Evolutionary conservation across 2,797 vertebrate species (phyloP), one percentile per base, ranked within the genome.

Genomic region (Syngnathus acus): DNA sequence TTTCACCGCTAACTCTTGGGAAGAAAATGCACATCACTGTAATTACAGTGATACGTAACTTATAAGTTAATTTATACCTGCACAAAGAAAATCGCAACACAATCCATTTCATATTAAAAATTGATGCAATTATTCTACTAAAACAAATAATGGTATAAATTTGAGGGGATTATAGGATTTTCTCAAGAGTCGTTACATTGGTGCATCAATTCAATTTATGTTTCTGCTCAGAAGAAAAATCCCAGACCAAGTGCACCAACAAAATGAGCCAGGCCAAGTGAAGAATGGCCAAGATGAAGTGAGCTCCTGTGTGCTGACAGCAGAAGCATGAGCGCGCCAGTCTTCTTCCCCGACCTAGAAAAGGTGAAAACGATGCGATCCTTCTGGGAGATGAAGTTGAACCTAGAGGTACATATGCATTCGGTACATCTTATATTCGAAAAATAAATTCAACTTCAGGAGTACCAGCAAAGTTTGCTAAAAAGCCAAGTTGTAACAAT

Each of bases 331-430:
- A 88, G 88, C 74, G 81, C 84, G 76, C 68, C 89, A 76, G 71
- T 83, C 21, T 90, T 92, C 76, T 89, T 89, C 76, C 87, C 85
- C 59, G 87, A 85, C 50, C 58, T 90, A 82, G 89, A 90, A 67
- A 87, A 86, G 65, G 84, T 90, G 53, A 88, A 91, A 79, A 91
- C 80, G 48, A 86, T 91, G 81, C 80, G 78, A 65, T 87, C 82
- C 75, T 91, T 92, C 82, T 90, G 88, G 82, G 87, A 92, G 78
- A 84, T 83, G 82, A 90, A 87, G 77, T 79, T 72, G 32, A 77
- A 86, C 67, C 61, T 67, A 45, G 62, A 82, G 67, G 76, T 74
- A 72, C 74, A 54, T 37, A 67, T 47, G 13, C 43, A 69, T 23
- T 42, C 45, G 8, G 48, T 66, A 1, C 61, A 65, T 62, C 66